Evolutionary conservation across 2,888 invertebrate genomes (phyloP), one percentile per base, ranked within the genome.

Genomic region (Iphiclides podalirius): DNA sequence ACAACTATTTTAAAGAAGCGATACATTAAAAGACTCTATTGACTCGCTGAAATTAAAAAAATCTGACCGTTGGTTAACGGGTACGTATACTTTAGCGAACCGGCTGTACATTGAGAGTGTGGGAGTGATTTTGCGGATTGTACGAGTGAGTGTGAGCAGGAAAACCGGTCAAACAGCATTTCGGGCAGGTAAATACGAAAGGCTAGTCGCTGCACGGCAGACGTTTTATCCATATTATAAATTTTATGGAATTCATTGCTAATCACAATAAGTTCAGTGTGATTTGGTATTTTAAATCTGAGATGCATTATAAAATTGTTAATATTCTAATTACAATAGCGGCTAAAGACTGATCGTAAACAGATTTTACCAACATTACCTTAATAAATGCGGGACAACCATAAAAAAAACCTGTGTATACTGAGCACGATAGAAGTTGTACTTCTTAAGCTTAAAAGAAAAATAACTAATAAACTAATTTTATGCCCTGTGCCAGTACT

Each of bases 141-240:
- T 61, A 69, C 66, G 64, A 74, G 77, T 65, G 64, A 74, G 77
- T 12, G 31, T 31, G 2, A 80, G 82, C 70, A 66, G 71, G 79
- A 75, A 75, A 82, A 86, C 85, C 85, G 81, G 86, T 86, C 78
- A 71, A 70, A 79, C 86, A 57, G 72, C 81, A 83, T 84, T 81
- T 64, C 56, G 64, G 62, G 54, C 67, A 63, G 70, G 71, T 76
- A 77, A 70, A 66, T 63, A 66, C 64, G 58, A 53, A 49, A 54
- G 52, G 53, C 48, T 47, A 23, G 43, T 6, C 38, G 46, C 13
- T 13, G 14, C 28, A 31, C 13, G 20, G 38, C 16, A n/a, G 28
- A 40, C 35, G 45, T 36, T 33, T 12, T 12, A 43, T 23, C 33
- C 36, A 4, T 41, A 14, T 42, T n/a, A n/a, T 23, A 17, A 37